These are phyloP conservation scores for Ambastaia sidthimunki DNA, from an alignment of 2,797 vertebrate species.

Conservation along the genomic window DNA sequence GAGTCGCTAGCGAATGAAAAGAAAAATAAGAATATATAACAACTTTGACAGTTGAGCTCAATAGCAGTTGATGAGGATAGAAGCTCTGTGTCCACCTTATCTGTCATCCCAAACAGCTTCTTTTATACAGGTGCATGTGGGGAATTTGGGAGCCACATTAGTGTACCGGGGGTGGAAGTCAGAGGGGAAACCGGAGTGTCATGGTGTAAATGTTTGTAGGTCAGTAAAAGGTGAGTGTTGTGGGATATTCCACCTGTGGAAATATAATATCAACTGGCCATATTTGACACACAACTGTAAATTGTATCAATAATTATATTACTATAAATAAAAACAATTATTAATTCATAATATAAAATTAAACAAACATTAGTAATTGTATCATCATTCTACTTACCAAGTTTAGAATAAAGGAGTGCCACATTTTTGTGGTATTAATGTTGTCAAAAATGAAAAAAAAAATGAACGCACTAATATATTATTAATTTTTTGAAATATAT, in stretches of 20 bases:
- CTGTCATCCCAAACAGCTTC: not conserved
- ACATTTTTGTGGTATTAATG: too few relatives aligned
- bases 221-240: not conserved
- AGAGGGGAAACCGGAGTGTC: not conserved
- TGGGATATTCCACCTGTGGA: conserved; percentile 3
- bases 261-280: not conserved
- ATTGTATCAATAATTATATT: too few relatives aligned
- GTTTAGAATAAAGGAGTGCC: too few relatives aligned
- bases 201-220: conserved; percentile 36
- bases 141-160: conserved; percentile 30
- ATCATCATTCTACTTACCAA: too few relatives aligned
- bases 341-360: too few relatives aligned
- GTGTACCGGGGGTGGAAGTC: not conserved
- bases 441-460: too few relatives aligned
- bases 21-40: not conserved
- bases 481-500: too few relatives aligned
- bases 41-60: not conserved
- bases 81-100: not conserved
- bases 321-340: too few relatives aligned
- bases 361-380: too few relatives aligned
- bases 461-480: too few relatives aligned
- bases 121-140: conserved; percentile 23
- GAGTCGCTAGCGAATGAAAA: not conserved
- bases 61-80: not conserved
- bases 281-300: not conserved